Evolutionary conservation across 2,113 vertebrate genomes (phyloP), one percentile per base, ranked within the genome.

Genomic region (Oceanites oceanicus): DNA sequence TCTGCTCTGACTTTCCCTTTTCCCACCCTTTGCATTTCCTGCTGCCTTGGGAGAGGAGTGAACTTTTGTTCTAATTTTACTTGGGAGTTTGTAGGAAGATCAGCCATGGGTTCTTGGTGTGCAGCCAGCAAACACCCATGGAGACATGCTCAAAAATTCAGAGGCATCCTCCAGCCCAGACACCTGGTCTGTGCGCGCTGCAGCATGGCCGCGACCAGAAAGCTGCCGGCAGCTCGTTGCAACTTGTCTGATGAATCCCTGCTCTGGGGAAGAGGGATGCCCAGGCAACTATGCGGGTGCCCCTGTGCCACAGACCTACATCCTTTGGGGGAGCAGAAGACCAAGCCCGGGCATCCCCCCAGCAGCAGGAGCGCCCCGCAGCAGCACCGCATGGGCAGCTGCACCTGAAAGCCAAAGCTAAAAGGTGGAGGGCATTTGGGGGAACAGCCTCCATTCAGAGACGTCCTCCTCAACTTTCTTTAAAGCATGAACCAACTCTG

Each of bases 41-140:
- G 95, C 96, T 95, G 95, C 86, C 96, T 96, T 97, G 95, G 95
- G 95, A 95, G 95, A 97, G 52, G 95, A 97, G 80, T 94, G 96
- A 97, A 97, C 95, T 97, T 97, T 97, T 95, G 94, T 96, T 97
- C 96, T 96, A 97, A 97, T 96, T 97, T 97, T 97, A 98, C 92
- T 94, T 1, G 52, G 77, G 95, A 97, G 90, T 95, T 96, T 95
- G 94, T 75, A 98, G 95, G 95, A 94, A 97, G 94, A 97, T 94
- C 94, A 97, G 92, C 96, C 91, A 94, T 89, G 96, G 97, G 96
- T 95, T 95, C 96, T 97, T 97, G 97, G 96, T 94, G 93, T 94
- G 92, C 79, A 93, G 96, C 97, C 97, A 97, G 88, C 91, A 90
- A 96, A 97, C 94, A 97, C 95, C 96, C 95, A 96, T 92, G 91